Conservation (phyloP, 2,113 vertebrate species). For the Piprites chloris region DNA sequence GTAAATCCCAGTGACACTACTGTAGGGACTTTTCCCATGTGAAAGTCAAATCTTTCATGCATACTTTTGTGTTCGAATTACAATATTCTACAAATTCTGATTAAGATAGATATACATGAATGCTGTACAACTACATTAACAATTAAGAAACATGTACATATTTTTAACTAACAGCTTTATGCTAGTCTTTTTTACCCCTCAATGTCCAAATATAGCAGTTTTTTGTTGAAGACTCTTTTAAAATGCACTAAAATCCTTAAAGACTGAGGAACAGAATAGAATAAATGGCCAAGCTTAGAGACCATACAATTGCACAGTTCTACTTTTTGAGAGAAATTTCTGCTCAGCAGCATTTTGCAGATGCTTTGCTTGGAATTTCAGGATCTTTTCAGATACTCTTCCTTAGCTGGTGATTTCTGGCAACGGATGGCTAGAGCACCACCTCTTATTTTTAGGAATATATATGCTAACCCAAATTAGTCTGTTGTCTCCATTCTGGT, state of each 20-base stretch:
- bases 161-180: neutral
- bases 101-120: neutral
- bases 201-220: neutral
- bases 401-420: neutral
- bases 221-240: neutral
- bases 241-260: neutral
- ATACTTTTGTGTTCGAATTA: neutral
- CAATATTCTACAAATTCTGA: neutral
- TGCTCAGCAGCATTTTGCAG: neutral
- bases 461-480: neutral
- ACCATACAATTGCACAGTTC: neutral
- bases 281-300: neutral
- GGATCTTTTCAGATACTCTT: neutral
- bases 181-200: neutral
- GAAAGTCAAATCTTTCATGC: neutral
- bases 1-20: neutral
- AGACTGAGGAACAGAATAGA: neutral
- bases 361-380: neutral
- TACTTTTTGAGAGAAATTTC: neutral
- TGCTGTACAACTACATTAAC: neutral
- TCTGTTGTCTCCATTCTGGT: neutral
- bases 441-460: neutral
- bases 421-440: neutral
- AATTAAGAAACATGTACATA: neutral
- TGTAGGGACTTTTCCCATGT: neutral